Conservation (phyloP, 2,797 vertebrate species). For the Acanthornis magna region DNA sequence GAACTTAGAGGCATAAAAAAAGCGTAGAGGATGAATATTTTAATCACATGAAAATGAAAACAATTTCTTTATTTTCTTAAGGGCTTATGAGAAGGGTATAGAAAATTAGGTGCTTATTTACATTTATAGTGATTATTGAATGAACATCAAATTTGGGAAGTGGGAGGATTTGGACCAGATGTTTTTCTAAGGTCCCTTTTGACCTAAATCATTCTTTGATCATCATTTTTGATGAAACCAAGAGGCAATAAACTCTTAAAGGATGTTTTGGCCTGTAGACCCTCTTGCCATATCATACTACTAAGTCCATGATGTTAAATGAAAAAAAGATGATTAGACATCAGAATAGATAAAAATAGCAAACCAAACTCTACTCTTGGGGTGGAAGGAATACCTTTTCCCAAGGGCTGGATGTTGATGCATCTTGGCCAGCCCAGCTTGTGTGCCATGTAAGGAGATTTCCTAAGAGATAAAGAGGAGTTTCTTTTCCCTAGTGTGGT, state of each 20-base stretch:
- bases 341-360: not conserved
- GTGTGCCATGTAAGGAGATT: not conserved
- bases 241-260: not conserved
- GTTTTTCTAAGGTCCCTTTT: not conserved
- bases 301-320: not conserved
- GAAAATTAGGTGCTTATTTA: not conserved
- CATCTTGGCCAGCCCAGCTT: not conserved
- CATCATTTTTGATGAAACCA: not conserved
- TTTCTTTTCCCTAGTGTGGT: not conserved
- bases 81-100: not conserved
- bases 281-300: too few relatives aligned
- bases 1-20: not conserved
- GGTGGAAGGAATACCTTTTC: not conserved
- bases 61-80: not conserved
- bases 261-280: not conserved
- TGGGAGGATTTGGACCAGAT: not conserved
- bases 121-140: not conserved
- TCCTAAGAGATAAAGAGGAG: not conserved
- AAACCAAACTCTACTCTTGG: not conserved
- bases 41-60: not conserved
- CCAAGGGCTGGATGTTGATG: not conserved
- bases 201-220: not conserved
- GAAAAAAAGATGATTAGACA: not conserved
- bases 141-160: not conserved
- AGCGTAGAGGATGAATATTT: not conserved